Conservation (phyloP, 2,113 vertebrate species). For the Atrichornis clamosus region DNA sequence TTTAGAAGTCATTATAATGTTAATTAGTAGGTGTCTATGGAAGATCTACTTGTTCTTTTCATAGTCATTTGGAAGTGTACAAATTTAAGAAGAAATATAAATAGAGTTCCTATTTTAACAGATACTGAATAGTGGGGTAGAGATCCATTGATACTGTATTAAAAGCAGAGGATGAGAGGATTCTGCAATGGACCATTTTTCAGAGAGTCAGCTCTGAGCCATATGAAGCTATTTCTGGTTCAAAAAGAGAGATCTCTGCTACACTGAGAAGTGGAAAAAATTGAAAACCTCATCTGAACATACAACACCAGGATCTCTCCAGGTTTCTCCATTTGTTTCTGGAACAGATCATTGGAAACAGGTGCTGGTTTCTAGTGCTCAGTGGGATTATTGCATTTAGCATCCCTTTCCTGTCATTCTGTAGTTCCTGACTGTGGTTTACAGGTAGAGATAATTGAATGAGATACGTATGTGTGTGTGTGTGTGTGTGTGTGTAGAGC, state of each 20-base stretch:
- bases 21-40: background rate
- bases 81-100: background rate
- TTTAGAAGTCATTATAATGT: background rate
- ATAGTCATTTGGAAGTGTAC: background rate
- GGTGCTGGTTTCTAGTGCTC: background rate
- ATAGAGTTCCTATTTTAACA: background rate
- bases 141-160: background rate
- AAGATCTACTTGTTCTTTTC: background rate
- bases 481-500: background rate
- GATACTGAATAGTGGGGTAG: background rate
- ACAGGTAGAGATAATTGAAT: background rate
- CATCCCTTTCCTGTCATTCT: background rate
- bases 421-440: background rate
- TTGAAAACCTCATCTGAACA: background rate
- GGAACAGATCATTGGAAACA: background rate
- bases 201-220: background rate
- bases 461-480: background rate
- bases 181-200: background rate
- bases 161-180: background rate
- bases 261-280: background rate
- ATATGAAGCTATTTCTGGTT: background rate
- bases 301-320: background rate
- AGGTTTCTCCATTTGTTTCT: background rate
- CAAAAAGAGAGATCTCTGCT: background rate
- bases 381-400: background rate